Conservation (phyloP, 1,140 invertebrate species). For the Bradysia coprophila region DNA sequence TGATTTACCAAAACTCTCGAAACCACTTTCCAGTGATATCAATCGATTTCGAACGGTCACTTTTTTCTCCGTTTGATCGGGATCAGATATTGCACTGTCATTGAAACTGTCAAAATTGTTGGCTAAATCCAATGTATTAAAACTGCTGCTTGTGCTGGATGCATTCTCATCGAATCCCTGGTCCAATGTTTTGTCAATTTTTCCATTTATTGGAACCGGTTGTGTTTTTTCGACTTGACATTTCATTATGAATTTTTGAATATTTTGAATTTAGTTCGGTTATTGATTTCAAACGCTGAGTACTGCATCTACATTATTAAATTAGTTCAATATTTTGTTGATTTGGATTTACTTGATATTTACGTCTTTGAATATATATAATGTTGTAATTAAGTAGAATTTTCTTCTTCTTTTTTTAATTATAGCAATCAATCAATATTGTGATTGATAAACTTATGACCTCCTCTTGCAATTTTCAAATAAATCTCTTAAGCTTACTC, state of each 20-base stretch:
- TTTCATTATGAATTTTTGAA: not conserved
- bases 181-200: not conserved
- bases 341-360: no score
- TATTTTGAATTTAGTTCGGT: not conserved
- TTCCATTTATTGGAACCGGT: not conserved
- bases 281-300: not conserved
- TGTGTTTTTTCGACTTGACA: not conserved
- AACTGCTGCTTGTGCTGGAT: not conserved
- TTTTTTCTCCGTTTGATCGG: not conserved
- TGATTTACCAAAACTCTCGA: not conserved
- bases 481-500: no score
- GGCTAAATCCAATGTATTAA: not conserved
- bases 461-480: no score
- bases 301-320: no score
- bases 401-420: no score
- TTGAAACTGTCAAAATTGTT: not conserved
- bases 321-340: no score
- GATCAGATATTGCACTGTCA: no score
- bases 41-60: conserved; percentile 1
- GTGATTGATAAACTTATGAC: no score
- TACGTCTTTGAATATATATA: no score
- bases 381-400: no score
- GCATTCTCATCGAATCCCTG: not conserved
- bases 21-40: not conserved
- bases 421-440: no score